A percentile compares a stretch with the other conserved stretches of the same genome.
phyloP scores from a whole-genome alignment of 2,888 invertebrate species.

The Lasioglossum figueresi region DNA sequence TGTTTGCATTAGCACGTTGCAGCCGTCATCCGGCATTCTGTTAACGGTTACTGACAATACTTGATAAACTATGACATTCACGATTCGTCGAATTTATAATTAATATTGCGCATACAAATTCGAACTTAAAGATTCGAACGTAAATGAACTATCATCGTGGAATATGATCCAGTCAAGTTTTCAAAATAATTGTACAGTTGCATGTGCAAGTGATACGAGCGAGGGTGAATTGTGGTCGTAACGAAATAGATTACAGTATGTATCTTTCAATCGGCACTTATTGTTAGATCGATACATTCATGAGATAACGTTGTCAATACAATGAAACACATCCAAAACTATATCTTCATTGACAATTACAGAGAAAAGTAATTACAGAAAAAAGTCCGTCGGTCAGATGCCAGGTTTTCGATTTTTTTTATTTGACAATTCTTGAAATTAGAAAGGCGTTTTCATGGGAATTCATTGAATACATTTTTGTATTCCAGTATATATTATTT shows the following conservation, averaged over 20 bases:
- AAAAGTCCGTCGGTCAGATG: too few species aligned
- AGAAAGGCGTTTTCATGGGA: too few species aligned
- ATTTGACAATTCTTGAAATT: too few species aligned
- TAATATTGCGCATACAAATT: neutral
- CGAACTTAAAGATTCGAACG: neutral
- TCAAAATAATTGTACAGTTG: neutral
- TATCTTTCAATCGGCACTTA: neutral
- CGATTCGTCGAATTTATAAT: neutral
- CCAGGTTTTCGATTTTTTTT: too few species aligned
- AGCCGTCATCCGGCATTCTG: slow-evolving; percentile 12
- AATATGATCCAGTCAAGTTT: neutral
- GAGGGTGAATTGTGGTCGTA: neutral
- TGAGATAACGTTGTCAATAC: neutral
- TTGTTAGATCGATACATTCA: neutral
- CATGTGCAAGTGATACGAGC: neutral
- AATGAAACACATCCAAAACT: neutral
- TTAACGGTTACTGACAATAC: slow-evolving; percentile 2
- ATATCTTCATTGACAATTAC: neutral
- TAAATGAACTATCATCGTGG: neutral
- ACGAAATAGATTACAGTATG: neutral
- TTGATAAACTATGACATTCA: neutral
- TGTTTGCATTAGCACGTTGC: slow-evolving; percentile 6
- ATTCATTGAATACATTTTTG: too few species aligned
- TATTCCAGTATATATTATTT: too few species aligned
- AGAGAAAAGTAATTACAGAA: too few species aligned